phyloP scores from a whole-genome alignment of 2,113 vertebrate genomes.

The Melanotaenia duboulayi region DNA sequence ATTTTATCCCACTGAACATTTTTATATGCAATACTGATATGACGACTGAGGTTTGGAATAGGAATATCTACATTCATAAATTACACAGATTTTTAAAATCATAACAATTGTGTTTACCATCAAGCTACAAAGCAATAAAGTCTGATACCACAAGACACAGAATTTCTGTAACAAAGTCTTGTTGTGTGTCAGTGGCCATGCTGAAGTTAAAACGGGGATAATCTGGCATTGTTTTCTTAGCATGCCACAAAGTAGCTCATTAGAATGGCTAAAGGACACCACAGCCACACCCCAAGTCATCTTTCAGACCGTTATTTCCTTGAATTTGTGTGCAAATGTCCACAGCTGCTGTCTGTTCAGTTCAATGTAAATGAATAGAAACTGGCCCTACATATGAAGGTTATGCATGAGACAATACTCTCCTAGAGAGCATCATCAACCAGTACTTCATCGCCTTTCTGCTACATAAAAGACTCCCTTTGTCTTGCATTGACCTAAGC shows the following conservation, averaged over 20 bases:
- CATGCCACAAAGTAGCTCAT: background rate
- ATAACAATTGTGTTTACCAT: too few species aligned
- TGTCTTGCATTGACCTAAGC: background rate
- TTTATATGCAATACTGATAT: too few species aligned
- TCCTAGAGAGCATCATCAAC: background rate
- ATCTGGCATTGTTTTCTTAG: background rate
- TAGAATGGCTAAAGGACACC: conserved; percentile 3
- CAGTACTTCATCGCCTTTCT: background rate
- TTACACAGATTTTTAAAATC: too few species aligned
- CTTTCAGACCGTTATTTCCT: conserved; percentile 7
- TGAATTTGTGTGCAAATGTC: background rate
- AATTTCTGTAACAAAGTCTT: too few species aligned
- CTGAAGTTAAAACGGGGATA: background rate
- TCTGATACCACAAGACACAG: too few species aligned
- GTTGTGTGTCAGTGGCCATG: too few species aligned
- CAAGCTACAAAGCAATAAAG: too few species aligned
- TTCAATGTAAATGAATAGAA: background rate
- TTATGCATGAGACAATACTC: background rate
- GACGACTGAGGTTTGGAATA: too few species aligned
- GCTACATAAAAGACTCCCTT: background rate
- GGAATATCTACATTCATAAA: too few species aligned
- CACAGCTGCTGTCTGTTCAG: background rate
- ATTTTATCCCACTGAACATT: too few species aligned
- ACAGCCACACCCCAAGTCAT: background rate
- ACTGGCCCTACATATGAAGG: conserved; percentile 14